Base-by-base conservation (phyloP, 2,113 vertebrate genomes). In the Chiloscyllium plagiosum region DNA sequence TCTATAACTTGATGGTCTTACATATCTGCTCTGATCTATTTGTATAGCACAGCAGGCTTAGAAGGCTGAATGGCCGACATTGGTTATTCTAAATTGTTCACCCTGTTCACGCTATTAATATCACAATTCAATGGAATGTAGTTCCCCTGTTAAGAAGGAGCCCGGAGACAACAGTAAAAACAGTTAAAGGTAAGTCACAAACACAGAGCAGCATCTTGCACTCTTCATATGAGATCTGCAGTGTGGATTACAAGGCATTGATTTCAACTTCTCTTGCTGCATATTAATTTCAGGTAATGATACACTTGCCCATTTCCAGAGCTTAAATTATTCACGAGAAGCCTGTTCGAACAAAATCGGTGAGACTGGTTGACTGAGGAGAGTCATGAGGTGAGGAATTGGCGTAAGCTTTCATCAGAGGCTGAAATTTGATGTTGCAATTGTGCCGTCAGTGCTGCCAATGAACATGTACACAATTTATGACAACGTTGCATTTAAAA, bases 231-330 rank as follows among this genome's bases (percentile, higher is more conserved):
- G 20, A 93, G 37, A 93, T 93, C 33, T 22, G n/a, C 61, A 68
- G 61, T 93, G 89, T 93, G 8, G 89, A 20, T 93, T 66, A 66
- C 89, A 68, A n/a, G 61, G 61, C 89, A 37, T 93, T 93, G 89
- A 93, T 93, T 93, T 93, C 66, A 93, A 93, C 89, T 66, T 66
- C 89, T 68, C 33, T 22, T 66, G 61, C 33, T 17, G n/a, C 37
- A 65, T 93, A 93, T 93, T 93, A 37, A 65, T 93, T 93, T 68
- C 89, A 93, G 61, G 19, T 93, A 93, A 93, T 20, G n/a, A n/a
- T 93, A 66, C 66, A 37, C n/a, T 93, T 93, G 89, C 20, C 61
- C 89, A 93, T 68, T 93, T 92, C 89, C 89, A 93, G n/a, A 0
- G 24, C 56, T 61, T 93, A 65, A 93, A 93, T 93, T 93, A 93